Evolutionary conservation across 2,888 invertebrate species (phyloP), one percentile per base, ranked within the genome.

Genomic region (Acanthosepion esculentum): DNA sequence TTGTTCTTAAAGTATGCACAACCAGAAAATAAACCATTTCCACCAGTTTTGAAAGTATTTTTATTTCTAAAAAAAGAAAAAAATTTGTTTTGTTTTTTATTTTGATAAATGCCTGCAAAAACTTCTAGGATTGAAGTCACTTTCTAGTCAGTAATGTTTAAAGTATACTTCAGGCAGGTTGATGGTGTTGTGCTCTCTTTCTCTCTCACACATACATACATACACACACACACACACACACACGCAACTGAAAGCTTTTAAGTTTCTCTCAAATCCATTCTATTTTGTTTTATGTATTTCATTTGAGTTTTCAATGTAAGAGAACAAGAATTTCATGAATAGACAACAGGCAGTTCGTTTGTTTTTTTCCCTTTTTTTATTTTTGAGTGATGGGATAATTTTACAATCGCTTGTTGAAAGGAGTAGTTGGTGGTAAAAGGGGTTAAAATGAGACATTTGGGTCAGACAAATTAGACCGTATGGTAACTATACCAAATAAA

Each of bases 21-120:
- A 78, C 78, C 78, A 78, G 78, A 78, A 78, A 78, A 78, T 78
- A 78, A 78, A 78, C 78, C 78, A 78, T 78, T 78, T 78, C 78
- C 78, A 33, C 33, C 78, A 78, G 78, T 23, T 78, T 78, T 78
- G 78, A 78, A 78, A 78, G 78, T 78, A 78, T 33, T 78, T 78
- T 78, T 78, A 78, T 78, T 78, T 78, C 78, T 78, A 78, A 33
- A 78, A 78, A 78, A 78, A 26, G 26, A 29, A 29, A 29, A 23
- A 26, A 26, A 23, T 1, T 64, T 64, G 5, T 64, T 64, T 64
- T 64, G 23, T 64, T 64, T 64, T 64, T 8, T 78, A 12, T n/a
- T 78, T 78, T n/a, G 78, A 78, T 33, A 78, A 78, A 78, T 15
- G n/a, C 33, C 78, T 78, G 78, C 78, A 78, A 78, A 78, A 78